phyloP scores from a whole-genome alignment of 2,888 invertebrate species.

The Hypomecis punctinalis region DNA sequence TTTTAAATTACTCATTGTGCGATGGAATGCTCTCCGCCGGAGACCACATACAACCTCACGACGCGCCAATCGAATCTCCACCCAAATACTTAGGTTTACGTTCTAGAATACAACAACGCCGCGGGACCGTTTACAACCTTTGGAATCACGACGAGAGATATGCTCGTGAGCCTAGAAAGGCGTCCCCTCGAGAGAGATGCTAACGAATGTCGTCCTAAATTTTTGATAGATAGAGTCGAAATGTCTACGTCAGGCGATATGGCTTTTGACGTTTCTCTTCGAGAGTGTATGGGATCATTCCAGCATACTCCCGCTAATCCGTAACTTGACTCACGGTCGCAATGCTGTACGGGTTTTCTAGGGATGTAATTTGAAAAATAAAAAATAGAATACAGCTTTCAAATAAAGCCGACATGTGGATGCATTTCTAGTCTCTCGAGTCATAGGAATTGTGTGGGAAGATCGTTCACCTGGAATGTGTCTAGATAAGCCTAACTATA shows the following conservation, averaged over 20 bases:
- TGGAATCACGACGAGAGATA: slow-evolving; percentile 53
- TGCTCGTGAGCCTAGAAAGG: slow-evolving; percentile 75
- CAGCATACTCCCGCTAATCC: slow-evolving; percentile 71
- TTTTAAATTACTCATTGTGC: slow-evolving; percentile 86
- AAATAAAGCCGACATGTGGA: slow-evolving; percentile 33
- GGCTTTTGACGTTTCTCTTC: slow-evolving; percentile 63
- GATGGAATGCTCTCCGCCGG: slow-evolving; percentile 79
- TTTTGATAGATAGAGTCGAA: slow-evolving; percentile 79
- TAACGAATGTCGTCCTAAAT: slow-evolving; percentile 82
- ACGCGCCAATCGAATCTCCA: slow-evolving; percentile 67
- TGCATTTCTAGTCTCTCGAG: slow-evolving; percentile 36
- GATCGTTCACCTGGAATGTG: slow-evolving; percentile 72
- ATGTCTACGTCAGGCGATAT: slow-evolving; percentile 63
- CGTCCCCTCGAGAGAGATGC: slow-evolving; percentile 74
- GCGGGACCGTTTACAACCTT: slow-evolving; percentile 54
- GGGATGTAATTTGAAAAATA: slow-evolving; percentile 47
- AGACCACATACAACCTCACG: slow-evolving; percentile 55
- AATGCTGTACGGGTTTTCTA: slow-evolving; percentile 53
- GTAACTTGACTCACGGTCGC: slow-evolving; percentile 66
- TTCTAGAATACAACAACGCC: slow-evolving; percentile 62
- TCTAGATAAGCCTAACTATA: slow-evolving; percentile 71
- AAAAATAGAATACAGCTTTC: slow-evolving; percentile 34
- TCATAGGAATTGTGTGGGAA: slow-evolving; percentile 58
- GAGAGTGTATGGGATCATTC: slow-evolving; percentile 63
- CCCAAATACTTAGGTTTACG: slow-evolving; percentile 67